Evolutionary conservation across 2,888 invertebrate species (phyloP).

Genomic region (Hoplodrina blanda): DNA sequence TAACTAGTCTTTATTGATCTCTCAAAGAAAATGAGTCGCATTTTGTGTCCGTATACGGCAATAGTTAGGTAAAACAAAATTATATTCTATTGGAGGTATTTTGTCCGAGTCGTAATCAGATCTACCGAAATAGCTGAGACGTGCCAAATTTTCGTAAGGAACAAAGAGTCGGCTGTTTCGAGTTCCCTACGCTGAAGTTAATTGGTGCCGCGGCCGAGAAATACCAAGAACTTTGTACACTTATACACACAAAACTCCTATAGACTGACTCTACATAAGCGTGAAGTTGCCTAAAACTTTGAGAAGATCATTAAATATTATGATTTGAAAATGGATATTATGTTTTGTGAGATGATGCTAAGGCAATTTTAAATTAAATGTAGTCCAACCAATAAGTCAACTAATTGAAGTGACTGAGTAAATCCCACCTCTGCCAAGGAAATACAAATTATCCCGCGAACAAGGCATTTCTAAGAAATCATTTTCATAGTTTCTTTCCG

Average conservation of each 20-base stretch:
- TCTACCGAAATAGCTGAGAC: constrained; percentile 78
- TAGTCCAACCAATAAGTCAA: constrained; percentile 1
- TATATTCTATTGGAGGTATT: constrained; percentile 55
- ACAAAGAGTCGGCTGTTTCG: constrained; percentile 80
- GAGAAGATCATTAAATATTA: constrained; percentile 15
- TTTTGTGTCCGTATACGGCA: constrained; percentile 31
- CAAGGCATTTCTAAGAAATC: constrained; percentile 31
- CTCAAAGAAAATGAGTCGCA: constrained; percentile 36
- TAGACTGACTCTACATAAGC: constrained; percentile 45
- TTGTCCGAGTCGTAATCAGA: constrained; percentile 72
- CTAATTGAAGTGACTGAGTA: constrained; percentile 8
- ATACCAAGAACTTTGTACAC: constrained; percentile 71
- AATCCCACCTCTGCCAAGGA: constrained; percentile 20
- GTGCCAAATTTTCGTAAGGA: constrained; percentile 81
- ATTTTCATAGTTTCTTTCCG: constrained; percentile 42
- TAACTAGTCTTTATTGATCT: constrained; percentile 41
- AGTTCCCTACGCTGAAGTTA: constrained; percentile 74
- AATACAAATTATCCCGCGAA: constrained; percentile 9
- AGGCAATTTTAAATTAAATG: constrained; percentile 1
- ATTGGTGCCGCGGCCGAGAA: constrained; percentile 77
- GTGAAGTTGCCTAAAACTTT: constrained; percentile 34
- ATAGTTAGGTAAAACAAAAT: constrained; percentile 41
- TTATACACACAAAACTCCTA: constrained; percentile 66
- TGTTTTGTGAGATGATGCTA: constrained; percentile 5
- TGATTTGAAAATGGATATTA: constrained; percentile 24